Evolutionary conservation across 2,113 vertebrate genomes (phyloP), one percentile per base, ranked within the genome.

Genomic region (Seriola dumerili): DNA sequence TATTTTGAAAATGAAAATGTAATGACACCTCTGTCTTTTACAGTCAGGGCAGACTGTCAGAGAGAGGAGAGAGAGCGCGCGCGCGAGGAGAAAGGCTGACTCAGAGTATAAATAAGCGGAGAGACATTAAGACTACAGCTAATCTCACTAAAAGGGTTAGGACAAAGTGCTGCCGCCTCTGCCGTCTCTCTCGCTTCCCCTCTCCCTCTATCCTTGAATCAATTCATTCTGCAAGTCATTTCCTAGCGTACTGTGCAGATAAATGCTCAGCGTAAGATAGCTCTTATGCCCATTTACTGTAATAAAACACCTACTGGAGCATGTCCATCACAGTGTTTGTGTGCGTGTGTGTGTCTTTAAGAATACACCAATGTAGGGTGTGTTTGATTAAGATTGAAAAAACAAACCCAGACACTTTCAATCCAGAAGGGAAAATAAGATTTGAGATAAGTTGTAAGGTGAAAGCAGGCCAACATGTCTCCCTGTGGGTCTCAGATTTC

Each of bases 71-170:
- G 68, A 55, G 62, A 71, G 44, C 62, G 58, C 62, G 55, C 61
- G 55, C 61, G 72, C 4, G 34, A 77, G 78, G 65, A 69, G 78
- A 79, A 68, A 54, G 77, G 92, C 94, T 93, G 94, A 95, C 88
- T 94, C 92, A 90, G 89, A 88, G 91, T 90, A 95, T 91, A 92
- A 95, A 95, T 94, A 93, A 87, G 65, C 70, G 78, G 80, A 88
- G 89, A 91, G 93, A 91, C 93, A 94, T 95, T 94, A 95, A 76
- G 91, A 82, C 91, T 87, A 72, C 80, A 91, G 89, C 93, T 95
- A 96, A 96, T 96, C 94, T 94, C 83, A 23, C 95, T 95, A 95
- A 95, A 95, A 96, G 95, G 94, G 88, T 94, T 90, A 72, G 89
- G 85, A 92, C 91, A 90, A 92, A 94, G 94, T 89, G 82, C 91